A percentile compares a stretch with the other conserved stretches of the same genome.
These are phyloP conservation scores for Cynopterus sphinx DNA, from an alignment of 2,797 vertebrate genomes.

Conservation along the genomic window DNA sequence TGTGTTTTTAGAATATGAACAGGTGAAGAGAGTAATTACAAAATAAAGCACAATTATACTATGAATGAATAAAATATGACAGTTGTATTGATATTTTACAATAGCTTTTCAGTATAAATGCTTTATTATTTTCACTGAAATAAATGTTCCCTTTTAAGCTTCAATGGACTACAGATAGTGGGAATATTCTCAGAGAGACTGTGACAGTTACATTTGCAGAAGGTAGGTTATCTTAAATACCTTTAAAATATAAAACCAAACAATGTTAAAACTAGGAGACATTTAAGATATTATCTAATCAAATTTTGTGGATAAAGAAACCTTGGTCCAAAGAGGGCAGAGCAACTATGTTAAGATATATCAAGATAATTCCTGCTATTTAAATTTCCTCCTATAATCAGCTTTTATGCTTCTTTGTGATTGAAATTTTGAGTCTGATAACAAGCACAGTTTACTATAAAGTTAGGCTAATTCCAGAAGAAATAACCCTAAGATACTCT, in stretches of 20 bases:
- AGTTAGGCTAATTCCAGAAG: neutral
- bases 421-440: neutral
- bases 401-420: conserved; percentile 25
- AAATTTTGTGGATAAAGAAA: conserved; percentile 33
- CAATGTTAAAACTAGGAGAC: conserved; percentile 22
- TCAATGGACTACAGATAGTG: conserved; percentile 87
- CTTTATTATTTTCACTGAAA: conserved; percentile 40
- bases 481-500: neutral
- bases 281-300: conserved; percentile 22
- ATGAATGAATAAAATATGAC: conserved; percentile 18
- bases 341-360: conserved; percentile 14
- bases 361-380: conserved; percentile 37
- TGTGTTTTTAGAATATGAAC: conserved; percentile 44
- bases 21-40: conserved; percentile 28
- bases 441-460: neutral
- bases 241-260: conserved; percentile 49
- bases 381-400: neutral
- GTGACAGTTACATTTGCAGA: conserved; percentile 89
- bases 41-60: neutral
- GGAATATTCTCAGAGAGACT: conserved; percentile 88
- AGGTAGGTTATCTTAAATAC: conserved; percentile 83
- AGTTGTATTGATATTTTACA: conserved; percentile 40
- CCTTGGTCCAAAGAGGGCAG: neutral
- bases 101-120: conserved; percentile 25
- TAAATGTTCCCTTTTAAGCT: conserved; percentile 82